Evolutionary conservation across 1,140 invertebrate genomes (phyloP), one percentile per base, ranked within the genome.

Genomic region (Mylabris phalerata): DNA sequence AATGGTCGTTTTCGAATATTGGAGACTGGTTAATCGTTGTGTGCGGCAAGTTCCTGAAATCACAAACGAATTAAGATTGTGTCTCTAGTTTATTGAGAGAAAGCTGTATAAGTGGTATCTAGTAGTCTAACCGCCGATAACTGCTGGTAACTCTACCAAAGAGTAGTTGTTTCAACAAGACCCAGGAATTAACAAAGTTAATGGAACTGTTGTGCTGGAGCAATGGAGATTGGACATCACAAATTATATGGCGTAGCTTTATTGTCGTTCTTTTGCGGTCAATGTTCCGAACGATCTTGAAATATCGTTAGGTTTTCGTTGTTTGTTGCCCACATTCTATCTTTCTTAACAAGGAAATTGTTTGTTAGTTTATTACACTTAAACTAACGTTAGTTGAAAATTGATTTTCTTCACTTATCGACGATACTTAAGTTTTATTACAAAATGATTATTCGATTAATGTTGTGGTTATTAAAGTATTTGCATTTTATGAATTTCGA

Each of bases 141-240:
- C 52, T 38, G 43, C 44, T 55, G 43, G 27, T 55, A 55, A 55
- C 52, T 55, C 44, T 47, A 25, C 52, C 19, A 19, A 19, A 19
- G 19, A 39, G 9, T 42, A 47, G 52, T 55, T 55, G 52, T 55
- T 55, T 47, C 52, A 40, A 27, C 27, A 55, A 39, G 44, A 39
- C 44, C 45, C 52, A 13, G 52, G 52, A 55, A 55, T 55, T 55
- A 55, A 48, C 52, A 55, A 55, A 55, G 52, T 55, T 55, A 55
- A 47, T 55, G 52, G 52, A 55, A 55, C 44, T 43, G 45, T 46
- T 55, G 52, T 48, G 52, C 44, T 10, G 11, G 3, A 26, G 52
- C 52, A 55, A 55, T 55, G 45, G 43, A 55, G 52, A 47, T 55
- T 55, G 52, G 52, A 55, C 52, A 47, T 55, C 44, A 44, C 52